Base-by-base conservation (phyloP, 2,888 invertebrate genomes). In the Mythimna loreyi region DNA sequence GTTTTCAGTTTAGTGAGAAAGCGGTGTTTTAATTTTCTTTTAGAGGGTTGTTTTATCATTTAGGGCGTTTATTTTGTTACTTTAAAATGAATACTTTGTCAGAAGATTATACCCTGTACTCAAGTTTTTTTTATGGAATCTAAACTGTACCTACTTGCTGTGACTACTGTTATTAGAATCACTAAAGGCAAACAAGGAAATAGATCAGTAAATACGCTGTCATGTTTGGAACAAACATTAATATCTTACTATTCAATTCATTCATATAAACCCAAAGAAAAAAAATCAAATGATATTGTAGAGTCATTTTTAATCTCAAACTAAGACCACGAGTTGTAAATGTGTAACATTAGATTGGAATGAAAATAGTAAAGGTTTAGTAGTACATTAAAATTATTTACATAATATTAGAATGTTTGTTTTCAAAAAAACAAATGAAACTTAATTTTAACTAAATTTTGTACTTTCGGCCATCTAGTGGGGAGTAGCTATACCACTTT, bases 1-100 rank as follows among this genome's bases (percentile, higher is more conserved):
- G 79, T 75, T 78, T 74, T 56, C 49, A 70, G 73, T 71, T 75
- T 68, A 71, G 61, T 56, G 59, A 49, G 47, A 68, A 47, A 62
- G 58, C 30, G 47, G 9, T 55, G 61, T 65, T 63, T 72, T 52
- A 60, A 57, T 74, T 70, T 78, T 52, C 50, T 55, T 58, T 58
- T 25, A 23, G 11, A 23, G 9, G 8, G 13, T 40, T 21, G 21
- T 65, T 57, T 65, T 58, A 2, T n/a, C 6, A 5, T 55, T 23
- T n/a, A 43, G 0, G 25, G 13, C 0, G n/a, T 43, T 57, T 28
- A 28, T 33, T 60, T 50, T 62, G 36, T 62, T 58, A 33, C 2
- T 49, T 53, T 47, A 36, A 19, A 43, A 59, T 23, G 16, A 40
- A 30, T 11, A 45, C 3, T 5, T 56, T 5, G 3, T 5, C 19